Conservation (phyloP, 1,140 invertebrate genomes). For the Uloborus diversus region DNA sequence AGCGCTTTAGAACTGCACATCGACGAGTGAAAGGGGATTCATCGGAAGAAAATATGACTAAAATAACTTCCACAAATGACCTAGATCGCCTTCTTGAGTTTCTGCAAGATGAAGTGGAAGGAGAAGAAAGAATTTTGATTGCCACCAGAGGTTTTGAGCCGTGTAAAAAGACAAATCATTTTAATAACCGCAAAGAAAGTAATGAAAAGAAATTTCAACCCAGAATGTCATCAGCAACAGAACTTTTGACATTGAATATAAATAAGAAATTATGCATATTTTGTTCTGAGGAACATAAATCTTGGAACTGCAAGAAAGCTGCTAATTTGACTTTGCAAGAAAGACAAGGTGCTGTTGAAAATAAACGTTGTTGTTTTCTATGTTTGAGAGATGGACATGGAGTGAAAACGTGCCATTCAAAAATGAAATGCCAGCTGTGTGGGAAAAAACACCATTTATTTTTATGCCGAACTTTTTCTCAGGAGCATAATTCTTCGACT, state of each 20-base stretch:
- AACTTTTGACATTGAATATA: too few species aligned
- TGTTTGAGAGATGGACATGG: neutral
- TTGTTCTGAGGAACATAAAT: neutral
- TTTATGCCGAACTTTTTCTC: constrained; percentile 1
- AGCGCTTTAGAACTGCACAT: neutral
- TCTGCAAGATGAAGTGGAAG: neutral
- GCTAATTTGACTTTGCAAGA: neutral
- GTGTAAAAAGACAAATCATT: too few species aligned
- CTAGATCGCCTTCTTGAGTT: neutral
- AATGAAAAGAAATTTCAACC: too few species aligned
- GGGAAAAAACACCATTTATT: constrained; percentile 1
- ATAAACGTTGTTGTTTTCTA: constrained; percentile 7
- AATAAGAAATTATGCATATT: too few species aligned
- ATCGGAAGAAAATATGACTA: neutral
- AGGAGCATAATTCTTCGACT: neutral
- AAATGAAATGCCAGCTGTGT: neutral
- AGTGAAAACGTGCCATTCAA: neutral
- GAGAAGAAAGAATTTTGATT: neutral
- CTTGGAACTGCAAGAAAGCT: neutral
- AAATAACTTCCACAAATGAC: neutral
- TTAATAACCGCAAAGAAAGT: too few species aligned
- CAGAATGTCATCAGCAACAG: too few species aligned
- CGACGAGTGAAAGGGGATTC: neutral
- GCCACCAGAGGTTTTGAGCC: neutral
- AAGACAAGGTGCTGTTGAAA: neutral